phyloP scores from a whole-genome alignment of 1,140 invertebrate genomes.

The Scaptodrosophila lebanonensis region DNA sequence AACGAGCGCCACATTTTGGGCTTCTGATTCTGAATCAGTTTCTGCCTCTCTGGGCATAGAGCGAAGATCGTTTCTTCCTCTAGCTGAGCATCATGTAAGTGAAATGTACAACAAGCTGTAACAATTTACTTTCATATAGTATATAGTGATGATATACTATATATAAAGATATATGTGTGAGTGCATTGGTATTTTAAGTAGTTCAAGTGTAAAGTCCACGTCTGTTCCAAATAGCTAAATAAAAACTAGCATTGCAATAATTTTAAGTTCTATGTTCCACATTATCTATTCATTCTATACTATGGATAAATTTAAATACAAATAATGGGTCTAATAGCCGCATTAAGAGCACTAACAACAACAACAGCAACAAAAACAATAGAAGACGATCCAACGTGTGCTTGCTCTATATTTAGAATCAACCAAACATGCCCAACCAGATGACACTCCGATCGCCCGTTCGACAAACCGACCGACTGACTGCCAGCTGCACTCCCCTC shows the following conservation, averaged over 20 bases:
- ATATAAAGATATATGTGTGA: slow-evolving; percentile 19
- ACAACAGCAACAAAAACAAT: slow-evolving; percentile 26
- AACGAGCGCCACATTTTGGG: slow-evolving; percentile 24
- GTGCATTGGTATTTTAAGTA: slow-evolving; percentile 11
- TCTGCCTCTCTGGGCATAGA: slow-evolving; percentile 31
- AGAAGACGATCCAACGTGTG: slow-evolving; percentile 66
- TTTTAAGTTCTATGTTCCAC: slow-evolving; percentile 19
- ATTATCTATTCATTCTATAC: slow-evolving; percentile 30
- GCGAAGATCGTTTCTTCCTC: too few species aligned
- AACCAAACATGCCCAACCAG: slow-evolving; percentile 45
- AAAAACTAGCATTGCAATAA: slow-evolving; percentile 32
- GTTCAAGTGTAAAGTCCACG: background rate
- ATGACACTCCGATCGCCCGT: too few species aligned
- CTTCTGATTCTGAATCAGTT: too few species aligned
- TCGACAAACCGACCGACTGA: slow-evolving; percentile 31
- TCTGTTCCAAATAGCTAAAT: slow-evolving; percentile 21
- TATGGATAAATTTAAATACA: slow-evolving; percentile 27
- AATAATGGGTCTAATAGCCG: slow-evolving; percentile 39
- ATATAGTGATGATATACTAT: slow-evolving; percentile 17
- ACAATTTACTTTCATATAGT: slow-evolving; percentile 33
- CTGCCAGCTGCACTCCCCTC: slow-evolving; percentile 8
- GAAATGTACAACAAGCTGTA: slow-evolving; percentile 50
- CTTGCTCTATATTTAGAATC: slow-evolving; percentile 59
- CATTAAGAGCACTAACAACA: slow-evolving; percentile 16
- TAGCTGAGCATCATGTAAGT: slow-evolving; percentile 68